Evolutionary conservation across 2,113 vertebrate genomes (phyloP).

Genomic region (Sinocyclocheilus maitianheensis): DNA sequence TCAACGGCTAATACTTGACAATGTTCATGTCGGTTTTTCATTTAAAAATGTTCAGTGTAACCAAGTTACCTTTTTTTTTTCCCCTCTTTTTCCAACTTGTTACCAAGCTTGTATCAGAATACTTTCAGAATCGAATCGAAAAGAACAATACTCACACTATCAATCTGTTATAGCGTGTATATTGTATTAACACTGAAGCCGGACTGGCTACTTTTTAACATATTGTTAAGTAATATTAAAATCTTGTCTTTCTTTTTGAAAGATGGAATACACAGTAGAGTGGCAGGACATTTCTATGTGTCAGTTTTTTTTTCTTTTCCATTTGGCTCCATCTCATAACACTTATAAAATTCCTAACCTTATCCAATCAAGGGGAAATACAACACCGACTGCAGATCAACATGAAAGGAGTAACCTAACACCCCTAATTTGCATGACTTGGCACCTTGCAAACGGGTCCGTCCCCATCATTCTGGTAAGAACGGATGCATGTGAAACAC

Average conservation of each 20-base stretch:
- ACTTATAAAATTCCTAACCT: conserved; percentile 15
- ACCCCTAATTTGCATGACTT: conserved; percentile 33
- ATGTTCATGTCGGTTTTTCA: conserved; percentile 76
- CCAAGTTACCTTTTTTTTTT: conserved; percentile 82
- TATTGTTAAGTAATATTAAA: conserved; percentile 99
- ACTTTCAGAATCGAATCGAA: conserved; percentile 88
- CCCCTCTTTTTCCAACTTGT: conserved; percentile 74
- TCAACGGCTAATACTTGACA: conserved; percentile 83
- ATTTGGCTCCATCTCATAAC: not conserved
- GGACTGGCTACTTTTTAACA: conserved; percentile 99
- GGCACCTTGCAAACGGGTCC: not conserved
- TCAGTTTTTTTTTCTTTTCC: conserved; percentile 61
- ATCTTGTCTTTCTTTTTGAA: conserved; percentile 99
- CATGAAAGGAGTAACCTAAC: not conserved
- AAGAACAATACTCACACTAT: conserved; percentile 94
- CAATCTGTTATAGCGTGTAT: conserved; percentile 96
- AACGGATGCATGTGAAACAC: not conserved
- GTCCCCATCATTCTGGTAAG: conserved; percentile 25
- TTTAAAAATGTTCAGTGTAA: conserved; percentile 86
- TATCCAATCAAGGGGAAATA: conserved; percentile 24
- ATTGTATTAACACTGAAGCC: conserved; percentile 99
- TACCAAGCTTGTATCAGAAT: conserved; percentile 91
- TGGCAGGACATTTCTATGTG: conserved; percentile 83
- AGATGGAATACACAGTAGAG: conserved; percentile 99
- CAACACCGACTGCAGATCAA: not conserved